Evolutionary conservation across 2,888 invertebrate species (phyloP), one percentile per base, ranked within the genome.

Genomic region (Meta bourneti): DNA sequence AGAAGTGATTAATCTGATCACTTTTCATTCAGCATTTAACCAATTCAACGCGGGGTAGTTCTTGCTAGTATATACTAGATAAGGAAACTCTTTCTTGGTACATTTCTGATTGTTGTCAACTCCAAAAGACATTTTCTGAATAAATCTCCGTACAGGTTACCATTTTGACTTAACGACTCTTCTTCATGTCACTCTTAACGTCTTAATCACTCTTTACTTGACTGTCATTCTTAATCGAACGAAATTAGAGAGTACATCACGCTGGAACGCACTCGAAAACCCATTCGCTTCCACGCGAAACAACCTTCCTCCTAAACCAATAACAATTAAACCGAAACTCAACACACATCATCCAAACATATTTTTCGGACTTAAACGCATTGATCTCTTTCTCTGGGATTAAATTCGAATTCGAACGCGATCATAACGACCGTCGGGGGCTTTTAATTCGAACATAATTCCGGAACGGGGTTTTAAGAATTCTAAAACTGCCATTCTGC

Each of bases 391-490:
- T 16, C 61, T 16, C 13, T 16, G 11, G 61, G 84, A 84, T 84
- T 84, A 84, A 84, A 54, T 75, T 48, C 54, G 9, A 72, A 74
- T 51, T 49, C 5, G 20, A 72, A 71, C 70, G 34, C 34, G 34
- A 70, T 52, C 70, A 70, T 81, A 81, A 81, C 81, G 81, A 81
- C 75, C 49, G 54, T 49, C 61, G 61, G 16, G 16, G n/a, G 48
- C 49, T 19, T 70, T 82, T 61, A 79, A 61, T 79, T 61, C 54
- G 79, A 54, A 78, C 61, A 20, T 84, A 75, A 84, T 84, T 75
- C 75, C 51, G 16, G n/a, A 77, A 48, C 77, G 19, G 82, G 52
- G 48, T 49, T 71, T 69, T 9, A 49, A 16, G 70, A 71, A 72
- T 61, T 86, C 61, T 54, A 74, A 84, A 75, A 84, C 74, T 84